These are phyloP conservation scores for Sturnus vulgaris DNA, from an alignment of 2,113 vertebrate genomes.

Conservation along the genomic window DNA sequence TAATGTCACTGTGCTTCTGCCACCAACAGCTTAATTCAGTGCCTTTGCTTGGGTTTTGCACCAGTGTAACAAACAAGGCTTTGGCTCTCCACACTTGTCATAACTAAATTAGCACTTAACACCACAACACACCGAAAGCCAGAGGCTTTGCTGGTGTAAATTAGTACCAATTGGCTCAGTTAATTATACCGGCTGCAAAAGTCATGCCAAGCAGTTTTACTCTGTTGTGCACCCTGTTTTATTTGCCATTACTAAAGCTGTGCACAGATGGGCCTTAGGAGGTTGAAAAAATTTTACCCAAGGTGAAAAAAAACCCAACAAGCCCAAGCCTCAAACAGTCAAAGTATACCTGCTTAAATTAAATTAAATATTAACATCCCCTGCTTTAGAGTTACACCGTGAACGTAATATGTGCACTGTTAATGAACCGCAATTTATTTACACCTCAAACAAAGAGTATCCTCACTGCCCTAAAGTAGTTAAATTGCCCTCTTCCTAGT, in stretches of 20 bases:
- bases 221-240: background rate
- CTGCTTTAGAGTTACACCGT: slow-evolving; percentile 59
- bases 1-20: background rate
- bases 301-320: background rate
- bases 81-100: background rate
- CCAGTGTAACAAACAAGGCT: rapidly evolving
- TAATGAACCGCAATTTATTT: slow-evolving; percentile 90
- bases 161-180: background rate
- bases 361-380: slow-evolving; percentile 80
- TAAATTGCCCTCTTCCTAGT: slow-evolving; percentile 83
- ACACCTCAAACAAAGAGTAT: slow-evolving; percentile 88
- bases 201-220: background rate
- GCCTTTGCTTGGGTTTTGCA: background rate
- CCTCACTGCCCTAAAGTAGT: slow-evolving; percentile 73
- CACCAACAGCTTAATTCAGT: background rate
- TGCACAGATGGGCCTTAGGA: background rate
- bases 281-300: background rate
- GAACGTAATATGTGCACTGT: slow-evolving; percentile 71
- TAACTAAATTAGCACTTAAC: slow-evolving; percentile 6
- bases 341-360: slow-evolving; percentile 60
- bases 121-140: background rate
- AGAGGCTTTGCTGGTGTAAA: background rate
- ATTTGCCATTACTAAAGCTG: background rate
- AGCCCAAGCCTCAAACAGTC: slow-evolving; percentile 4
- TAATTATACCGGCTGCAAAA: background rate